Conservation (phyloP, 2,797 vertebrate genomes). For the Lithobates sylvaticus region DNA sequence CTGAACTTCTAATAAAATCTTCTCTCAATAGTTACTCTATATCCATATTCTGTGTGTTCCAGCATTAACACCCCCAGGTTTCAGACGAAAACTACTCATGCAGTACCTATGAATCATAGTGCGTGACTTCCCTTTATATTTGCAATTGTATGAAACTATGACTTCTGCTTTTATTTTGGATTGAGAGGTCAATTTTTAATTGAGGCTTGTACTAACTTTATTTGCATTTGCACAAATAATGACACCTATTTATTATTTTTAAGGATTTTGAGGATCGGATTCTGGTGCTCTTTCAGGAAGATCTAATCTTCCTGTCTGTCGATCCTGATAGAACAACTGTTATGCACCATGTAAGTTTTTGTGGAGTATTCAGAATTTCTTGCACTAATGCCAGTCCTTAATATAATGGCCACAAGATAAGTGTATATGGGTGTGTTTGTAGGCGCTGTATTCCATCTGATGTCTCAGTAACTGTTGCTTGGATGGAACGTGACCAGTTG, state of each 20-base stretch:
- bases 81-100: too few species aligned
- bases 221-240: not conserved
- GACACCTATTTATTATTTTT: not conserved
- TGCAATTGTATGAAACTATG: not conserved
- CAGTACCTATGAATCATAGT: not conserved
- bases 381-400: not conserved
- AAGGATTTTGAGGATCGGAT: slow-evolving; percentile 81
- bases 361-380: not conserved
- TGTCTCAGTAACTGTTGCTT: too few species aligned
- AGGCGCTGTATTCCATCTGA: too few species aligned
- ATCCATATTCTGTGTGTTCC: too few species aligned
- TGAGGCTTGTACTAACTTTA: not conserved
- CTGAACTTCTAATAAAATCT: too few species aligned
- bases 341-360: slow-evolving; percentile 78
- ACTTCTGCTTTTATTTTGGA: not conserved
- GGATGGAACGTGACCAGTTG: too few species aligned
- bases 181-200: not conserved
- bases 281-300: slow-evolving; percentile 82
- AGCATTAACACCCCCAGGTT: too few species aligned
- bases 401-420: too few species aligned
- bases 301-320: slow-evolving; percentile 82
- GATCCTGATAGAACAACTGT: slow-evolving; percentile 75
- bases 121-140: not conserved
- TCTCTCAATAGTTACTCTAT: too few species aligned
- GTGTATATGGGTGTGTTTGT: too few species aligned